Evolutionary conservation across 1,140 invertebrate species (phyloP).

Genomic region (Drosophila sturtevanti): DNA sequence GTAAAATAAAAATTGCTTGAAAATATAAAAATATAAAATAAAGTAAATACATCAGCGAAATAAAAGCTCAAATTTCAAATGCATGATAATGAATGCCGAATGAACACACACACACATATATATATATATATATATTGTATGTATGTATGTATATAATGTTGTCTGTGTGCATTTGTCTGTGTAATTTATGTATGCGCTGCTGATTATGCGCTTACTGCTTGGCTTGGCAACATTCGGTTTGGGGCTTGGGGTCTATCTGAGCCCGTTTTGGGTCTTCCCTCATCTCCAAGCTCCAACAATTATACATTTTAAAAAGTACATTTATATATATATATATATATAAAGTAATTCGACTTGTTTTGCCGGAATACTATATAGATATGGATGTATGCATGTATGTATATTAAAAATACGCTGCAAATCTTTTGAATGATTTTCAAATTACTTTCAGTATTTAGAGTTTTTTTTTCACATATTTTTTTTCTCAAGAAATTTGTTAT

Average conservation of each 20-base stretch:
- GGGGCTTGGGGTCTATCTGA: constrained; percentile 1
- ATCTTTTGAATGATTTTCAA: no score
- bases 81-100: constrained; percentile 48
- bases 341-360: neutral
- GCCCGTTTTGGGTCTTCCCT: constrained; percentile 15
- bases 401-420: no score
- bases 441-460: no score
- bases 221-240: constrained; percentile 25
- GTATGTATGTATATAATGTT: neutral
- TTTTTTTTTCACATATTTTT: no score
- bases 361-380: no score
- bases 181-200: constrained; percentile 59
- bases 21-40: constrained; percentile 34
- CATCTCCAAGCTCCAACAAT: constrained; percentile 31
- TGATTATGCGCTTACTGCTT: constrained; percentile 50
- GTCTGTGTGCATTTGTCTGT: constrained; percentile 57
- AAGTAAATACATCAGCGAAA: constrained; percentile 54
- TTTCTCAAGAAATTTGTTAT: no score
- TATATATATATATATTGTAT: constrained; percentile 1
- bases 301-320: neutral
- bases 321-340: neutral
- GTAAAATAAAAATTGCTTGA: constrained; percentile 17
- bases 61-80: constrained; percentile 52
- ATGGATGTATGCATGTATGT: no score
- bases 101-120: constrained; percentile 14